Base-by-base conservation (phyloP, 30 jellyfish, hydroid and myxozoan species). In the Aurelia sp. region DNA sequence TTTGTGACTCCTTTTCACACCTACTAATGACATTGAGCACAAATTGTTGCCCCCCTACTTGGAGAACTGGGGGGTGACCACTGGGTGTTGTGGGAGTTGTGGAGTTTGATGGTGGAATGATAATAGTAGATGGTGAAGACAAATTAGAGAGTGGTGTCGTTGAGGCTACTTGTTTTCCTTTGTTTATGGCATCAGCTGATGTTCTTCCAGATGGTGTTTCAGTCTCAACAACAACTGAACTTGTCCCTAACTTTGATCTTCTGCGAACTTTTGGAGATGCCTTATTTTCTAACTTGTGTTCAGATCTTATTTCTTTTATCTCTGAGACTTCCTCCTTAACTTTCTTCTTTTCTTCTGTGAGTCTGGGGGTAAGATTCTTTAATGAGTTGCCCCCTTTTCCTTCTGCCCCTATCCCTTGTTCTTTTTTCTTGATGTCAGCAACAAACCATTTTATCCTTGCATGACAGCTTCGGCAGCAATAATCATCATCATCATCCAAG, bases 11-110 rank as follows among this genome's bases (percentile, higher is more conserved):
- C 62, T 86, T 74, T 20, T 86, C 95, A 63, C 95, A 61, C 61
- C 95, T 67, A 80, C 89, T 74, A 24, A 76, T 86, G 4, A 86
- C 95, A 64, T 76, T 86, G 19, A 86, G 62, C 13, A 76, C 95
- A 74, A 86, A 76, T 64, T 86, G 95, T 35, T 86, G 95, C 3
- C 95, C 90, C 4, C 95, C 95, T 47, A 86, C 95, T 76, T 74
- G 95, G 58, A 86, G 78, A 40, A 86, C 79, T 13, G 95, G 90
- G 18, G 95, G 95, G 60, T 86, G 95, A 30, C 85, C 82, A 59
- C 33, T 18, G 63, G 95, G 51, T 17, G 59, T 59, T 76, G 82
- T 64, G 41, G 24, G 31, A 18, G 24, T 12, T 18, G 84, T 24
- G 16, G 84, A 5, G 70, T 33, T 81, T 31, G 74, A 40, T n/a